phyloP scores from a whole-genome alignment of 2,113 vertebrate species.

The Pelecanoides urinatrix region DNA sequence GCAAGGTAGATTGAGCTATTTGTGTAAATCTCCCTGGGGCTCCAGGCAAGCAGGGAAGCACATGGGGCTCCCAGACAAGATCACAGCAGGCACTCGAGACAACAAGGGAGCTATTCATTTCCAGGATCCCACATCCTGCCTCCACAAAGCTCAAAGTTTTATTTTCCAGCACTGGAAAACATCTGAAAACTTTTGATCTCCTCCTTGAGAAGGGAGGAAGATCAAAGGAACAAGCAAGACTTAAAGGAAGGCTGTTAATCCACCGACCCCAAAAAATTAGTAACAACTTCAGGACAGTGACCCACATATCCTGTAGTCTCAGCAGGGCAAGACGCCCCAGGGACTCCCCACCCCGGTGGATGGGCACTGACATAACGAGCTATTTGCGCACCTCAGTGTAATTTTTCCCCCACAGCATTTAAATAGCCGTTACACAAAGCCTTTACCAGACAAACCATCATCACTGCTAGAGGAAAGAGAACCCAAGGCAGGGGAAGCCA shows the following conservation, averaged over 20 bases:
- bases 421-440: background rate
- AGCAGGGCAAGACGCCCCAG: background rate
- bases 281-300: background rate
- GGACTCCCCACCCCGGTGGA: background rate
- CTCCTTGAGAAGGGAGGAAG: background rate
- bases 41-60: background rate
- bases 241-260: background rate
- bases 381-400: background rate
- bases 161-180: constrained; percentile 32
- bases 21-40: background rate
- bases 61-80: background rate
- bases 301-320: background rate
- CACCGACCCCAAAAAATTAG: background rate
- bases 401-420: background rate
- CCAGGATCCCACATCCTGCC: constrained; percentile 38
- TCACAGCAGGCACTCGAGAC: background rate
- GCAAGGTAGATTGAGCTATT: background rate
- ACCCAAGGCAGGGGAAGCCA: background rate
- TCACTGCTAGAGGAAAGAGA: background rate
- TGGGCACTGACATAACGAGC: accelerated
- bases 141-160: background rate
- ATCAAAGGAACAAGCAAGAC: constrained; percentile 17
- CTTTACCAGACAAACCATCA: background rate
- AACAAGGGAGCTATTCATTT: constrained; percentile 45
- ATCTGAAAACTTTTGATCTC: constrained; percentile 46